phyloP scores from a whole-genome alignment of 2,888 invertebrate species.

The Ormyrus labotus region DNA sequence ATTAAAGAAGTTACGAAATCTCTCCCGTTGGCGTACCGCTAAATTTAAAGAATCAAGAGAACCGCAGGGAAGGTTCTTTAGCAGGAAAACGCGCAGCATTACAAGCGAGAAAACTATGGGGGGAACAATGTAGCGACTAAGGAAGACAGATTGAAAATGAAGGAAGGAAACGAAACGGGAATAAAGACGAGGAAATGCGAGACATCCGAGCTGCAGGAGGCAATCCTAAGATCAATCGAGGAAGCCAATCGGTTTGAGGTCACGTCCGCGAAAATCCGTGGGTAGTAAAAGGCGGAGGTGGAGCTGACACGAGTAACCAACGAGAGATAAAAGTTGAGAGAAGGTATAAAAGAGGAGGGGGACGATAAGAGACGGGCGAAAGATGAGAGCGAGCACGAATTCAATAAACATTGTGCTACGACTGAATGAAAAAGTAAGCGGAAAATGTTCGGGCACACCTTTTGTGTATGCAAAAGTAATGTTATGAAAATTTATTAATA shows the following conservation, averaged over 20 bases:
- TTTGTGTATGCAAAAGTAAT: no score
- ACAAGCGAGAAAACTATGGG: no score
- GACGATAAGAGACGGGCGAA: neutral
- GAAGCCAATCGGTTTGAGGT: constrained; percentile 60
- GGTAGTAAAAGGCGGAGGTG: constrained; percentile 47
- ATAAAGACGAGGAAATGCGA: constrained; percentile 11
- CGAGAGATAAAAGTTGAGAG: constrained; percentile 24
- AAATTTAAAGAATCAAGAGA: no score
- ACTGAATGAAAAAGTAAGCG: no score
- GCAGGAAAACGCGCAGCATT: no score
- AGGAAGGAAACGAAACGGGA: constrained; percentile 4
- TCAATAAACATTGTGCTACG: neutral
- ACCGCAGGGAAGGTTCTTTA: no score
- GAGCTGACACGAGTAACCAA: constrained; percentile 44
- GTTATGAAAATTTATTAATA: no score
- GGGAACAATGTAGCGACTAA: neutral
- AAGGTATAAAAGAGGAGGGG: constrained; percentile 3
- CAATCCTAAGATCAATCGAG: constrained; percentile 53
- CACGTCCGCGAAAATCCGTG: constrained; percentile 56
- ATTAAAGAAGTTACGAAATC: no score
- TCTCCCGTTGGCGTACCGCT: no score
- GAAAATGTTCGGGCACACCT: no score
- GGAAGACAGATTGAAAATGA: constrained; percentile 8
- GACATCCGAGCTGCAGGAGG: neutral
- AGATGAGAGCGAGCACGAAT: neutral